These are phyloP conservation scores for Oncorhynchus keta DNA, from an alignment of 2,113 vertebrate genomes.

Conservation along the genomic window DNA sequence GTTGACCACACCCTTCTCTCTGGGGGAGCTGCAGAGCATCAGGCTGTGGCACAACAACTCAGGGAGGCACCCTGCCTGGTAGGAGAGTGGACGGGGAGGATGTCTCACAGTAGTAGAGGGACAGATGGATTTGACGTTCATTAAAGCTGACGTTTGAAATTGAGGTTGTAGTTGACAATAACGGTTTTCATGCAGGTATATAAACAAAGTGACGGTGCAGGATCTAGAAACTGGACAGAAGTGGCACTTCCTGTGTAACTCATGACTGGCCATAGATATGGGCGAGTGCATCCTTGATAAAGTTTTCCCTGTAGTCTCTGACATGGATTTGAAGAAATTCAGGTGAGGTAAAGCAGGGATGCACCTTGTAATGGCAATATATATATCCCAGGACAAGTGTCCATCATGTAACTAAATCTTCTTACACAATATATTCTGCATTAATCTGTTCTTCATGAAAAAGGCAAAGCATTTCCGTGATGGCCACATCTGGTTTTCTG, in stretches of 20 bases:
- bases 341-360: slow-evolving; percentile 77
- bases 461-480: slow-evolving; percentile 90
- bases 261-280: slow-evolving; percentile 88
- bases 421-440: slow-evolving; percentile 41
- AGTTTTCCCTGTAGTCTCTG: slow-evolving; percentile 86
- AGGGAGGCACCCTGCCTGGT: slow-evolving; percentile 86
- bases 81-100: background rate
- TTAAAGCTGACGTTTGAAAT: background rate
- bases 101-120: background rate
- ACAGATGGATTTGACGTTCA: background rate
- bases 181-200: slow-evolving; percentile 76
- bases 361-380: background rate
- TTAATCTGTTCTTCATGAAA: slow-evolving; percentile 92
- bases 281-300: slow-evolving; percentile 89
- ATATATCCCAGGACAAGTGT: background rate
- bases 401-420: background rate
- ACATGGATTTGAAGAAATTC: slow-evolving; percentile 87
- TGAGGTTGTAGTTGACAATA: background rate
- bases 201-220: slow-evolving; percentile 85
- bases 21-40: slow-evolving; percentile 86
- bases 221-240: slow-evolving; percentile 84
- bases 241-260: slow-evolving; percentile 94
- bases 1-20: slow-evolving; percentile 87
- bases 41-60: slow-evolving; percentile 95
- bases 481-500: slow-evolving; percentile 91